Evolutionary conservation across 2,888 invertebrate species (phyloP).

Genomic region (Cryptophagus acutangulus): DNA sequence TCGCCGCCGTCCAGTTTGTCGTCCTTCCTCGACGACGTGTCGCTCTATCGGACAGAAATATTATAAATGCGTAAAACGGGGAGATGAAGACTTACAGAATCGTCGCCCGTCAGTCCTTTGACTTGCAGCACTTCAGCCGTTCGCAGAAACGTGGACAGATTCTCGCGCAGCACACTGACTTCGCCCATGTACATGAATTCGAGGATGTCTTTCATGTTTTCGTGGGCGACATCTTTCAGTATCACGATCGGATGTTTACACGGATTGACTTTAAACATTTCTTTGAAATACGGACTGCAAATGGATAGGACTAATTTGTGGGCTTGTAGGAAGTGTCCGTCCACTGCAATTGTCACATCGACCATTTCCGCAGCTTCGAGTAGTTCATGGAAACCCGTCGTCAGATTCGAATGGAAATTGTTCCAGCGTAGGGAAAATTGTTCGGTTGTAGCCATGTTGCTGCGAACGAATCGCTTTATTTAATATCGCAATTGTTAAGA

Average conservation of each 20-base stretch:
- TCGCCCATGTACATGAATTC: slow-evolving; percentile 73
- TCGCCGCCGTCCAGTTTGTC: slow-evolving; percentile 41
- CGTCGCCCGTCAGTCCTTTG: slow-evolving; percentile 59
- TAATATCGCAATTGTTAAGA: slow-evolving; percentile 19
- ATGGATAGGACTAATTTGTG: slow-evolving; percentile 74
- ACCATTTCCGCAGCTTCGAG: slow-evolving; percentile 69
- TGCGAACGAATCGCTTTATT: no score
- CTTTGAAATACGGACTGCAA: slow-evolving; percentile 74
- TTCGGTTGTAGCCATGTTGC: slow-evolving; percentile 53
- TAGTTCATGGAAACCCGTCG: slow-evolving; percentile 66
- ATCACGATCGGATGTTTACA: slow-evolving; percentile 72
- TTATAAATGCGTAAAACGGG: no score
- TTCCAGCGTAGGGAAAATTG: slow-evolving; percentile 75
- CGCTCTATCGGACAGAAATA: slow-evolving; percentile 36
- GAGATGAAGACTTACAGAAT: slow-evolving; percentile 48
- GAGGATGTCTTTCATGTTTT: slow-evolving; percentile 63
- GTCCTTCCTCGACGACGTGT: slow-evolving; percentile 42
- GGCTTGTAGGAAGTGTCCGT: slow-evolving; percentile 71
- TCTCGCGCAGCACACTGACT: slow-evolving; percentile 65
- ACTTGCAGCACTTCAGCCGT: slow-evolving; percentile 68
- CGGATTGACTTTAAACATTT: slow-evolving; percentile 67
- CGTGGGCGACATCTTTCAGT: slow-evolving; percentile 64
- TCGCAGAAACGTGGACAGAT: slow-evolving; percentile 63
- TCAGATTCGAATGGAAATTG: slow-evolving; percentile 71
- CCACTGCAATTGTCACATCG: slow-evolving; percentile 72